These are phyloP conservation scores for Thripadectes ignobilis DNA, from an alignment of 2,797 vertebrate genomes.

Conservation along the genomic window DNA sequence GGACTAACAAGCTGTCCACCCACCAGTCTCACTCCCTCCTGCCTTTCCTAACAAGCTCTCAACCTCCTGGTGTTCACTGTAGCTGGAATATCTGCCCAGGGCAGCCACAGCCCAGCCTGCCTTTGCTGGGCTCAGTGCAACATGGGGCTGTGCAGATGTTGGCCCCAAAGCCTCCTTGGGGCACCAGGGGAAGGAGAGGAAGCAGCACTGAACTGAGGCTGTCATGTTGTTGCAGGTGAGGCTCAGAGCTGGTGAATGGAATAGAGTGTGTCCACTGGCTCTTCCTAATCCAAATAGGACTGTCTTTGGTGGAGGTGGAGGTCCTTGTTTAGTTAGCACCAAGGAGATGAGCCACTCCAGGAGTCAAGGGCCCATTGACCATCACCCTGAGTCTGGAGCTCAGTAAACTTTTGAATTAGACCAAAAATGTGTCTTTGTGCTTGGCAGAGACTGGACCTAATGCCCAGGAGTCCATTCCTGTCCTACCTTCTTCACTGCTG, in stretches of 20 bases:
- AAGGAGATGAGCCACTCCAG: not conserved
- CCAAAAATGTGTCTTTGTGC: not conserved
- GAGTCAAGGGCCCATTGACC: not conserved
- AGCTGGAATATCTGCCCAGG: constrained; percentile 1
- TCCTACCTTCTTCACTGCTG: not conserved
- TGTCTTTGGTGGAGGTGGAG: constrained; percentile 10
- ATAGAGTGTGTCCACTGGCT: not conserved
- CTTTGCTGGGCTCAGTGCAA: not conserved
- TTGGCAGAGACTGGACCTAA: not conserved
- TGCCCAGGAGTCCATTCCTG: not conserved
- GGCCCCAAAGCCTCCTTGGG: not conserved
- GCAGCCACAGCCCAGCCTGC: not conserved
- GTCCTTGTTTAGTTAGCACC: not conserved
- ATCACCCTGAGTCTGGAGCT: not conserved
- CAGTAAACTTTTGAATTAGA: not conserved
- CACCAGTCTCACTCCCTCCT: constrained; percentile 32
- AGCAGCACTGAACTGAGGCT: not conserved
- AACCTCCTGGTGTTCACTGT: not conserved
- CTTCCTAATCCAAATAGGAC: not conserved
- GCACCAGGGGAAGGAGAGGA: not conserved
- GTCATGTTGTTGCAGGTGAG: not conserved
- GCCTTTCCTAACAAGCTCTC: constrained; percentile 54
- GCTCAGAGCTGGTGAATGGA: not conserved
- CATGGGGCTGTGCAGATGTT: not conserved
- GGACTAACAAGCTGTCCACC: constrained; percentile 66